A percentile compares a stretch with the other conserved stretches of the same genome.
These are phyloP conservation scores for Eupithecia exiguata DNA, from an alignment of 2,888 invertebrate species.

Conservation along the genomic window DNA sequence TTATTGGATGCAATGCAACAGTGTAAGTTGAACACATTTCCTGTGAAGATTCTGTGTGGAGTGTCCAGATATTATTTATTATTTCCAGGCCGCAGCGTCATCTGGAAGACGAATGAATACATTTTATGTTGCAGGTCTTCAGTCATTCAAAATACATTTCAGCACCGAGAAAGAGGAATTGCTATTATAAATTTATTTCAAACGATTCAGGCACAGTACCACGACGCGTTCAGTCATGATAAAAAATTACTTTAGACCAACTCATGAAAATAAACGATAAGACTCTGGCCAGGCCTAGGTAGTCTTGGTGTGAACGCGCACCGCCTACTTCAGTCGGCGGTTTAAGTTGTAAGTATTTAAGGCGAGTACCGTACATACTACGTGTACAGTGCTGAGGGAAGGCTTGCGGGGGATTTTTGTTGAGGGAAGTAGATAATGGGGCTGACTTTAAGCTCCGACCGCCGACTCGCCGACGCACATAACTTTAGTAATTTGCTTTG, in stretches of 20 bases:
- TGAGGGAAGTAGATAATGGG: slow-evolving; percentile 41
- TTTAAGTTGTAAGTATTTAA: slow-evolving; percentile 50
- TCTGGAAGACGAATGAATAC: no score
- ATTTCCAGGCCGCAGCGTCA: no score
- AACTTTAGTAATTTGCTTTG: neutral
- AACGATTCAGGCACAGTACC: no score
- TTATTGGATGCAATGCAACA: neutral
- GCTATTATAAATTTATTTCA: no score
- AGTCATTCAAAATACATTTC: no score
- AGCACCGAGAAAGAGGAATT: no score
- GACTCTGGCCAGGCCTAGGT: slow-evolving; percentile 13
- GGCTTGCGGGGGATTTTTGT: slow-evolving; percentile 47
- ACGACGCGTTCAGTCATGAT: no score
- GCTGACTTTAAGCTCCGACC: slow-evolving; percentile 32
- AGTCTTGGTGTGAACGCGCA: slow-evolving; percentile 31
- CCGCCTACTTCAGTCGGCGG: slow-evolving; percentile 30
- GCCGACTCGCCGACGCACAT: neutral
- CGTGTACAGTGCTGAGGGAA: slow-evolving; percentile 31
- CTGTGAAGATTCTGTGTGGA: no score
- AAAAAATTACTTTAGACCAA: no score
- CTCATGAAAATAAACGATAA: no score
- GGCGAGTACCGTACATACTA: slow-evolving; percentile 42
- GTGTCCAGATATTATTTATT: no score
- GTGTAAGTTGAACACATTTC: neutral
- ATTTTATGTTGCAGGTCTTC: no score